These are phyloP conservation scores for Geophilus truncorum DNA, from an alignment of 2,888 invertebrate species.

Conservation along the genomic window DNA sequence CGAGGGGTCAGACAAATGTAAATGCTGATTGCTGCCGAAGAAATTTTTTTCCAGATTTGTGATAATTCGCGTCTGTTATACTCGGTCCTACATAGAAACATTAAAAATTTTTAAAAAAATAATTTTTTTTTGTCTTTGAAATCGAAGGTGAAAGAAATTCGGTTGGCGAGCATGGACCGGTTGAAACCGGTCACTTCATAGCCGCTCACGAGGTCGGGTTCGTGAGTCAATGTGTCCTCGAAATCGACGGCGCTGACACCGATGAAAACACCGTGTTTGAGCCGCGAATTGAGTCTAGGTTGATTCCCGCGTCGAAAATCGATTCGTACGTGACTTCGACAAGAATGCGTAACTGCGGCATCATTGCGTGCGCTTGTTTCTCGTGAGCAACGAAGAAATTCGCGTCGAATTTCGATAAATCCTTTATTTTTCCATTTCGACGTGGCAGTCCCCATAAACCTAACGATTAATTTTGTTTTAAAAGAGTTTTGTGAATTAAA, in stretches of 20 bases:
- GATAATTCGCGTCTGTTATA: conserved; percentile 90
- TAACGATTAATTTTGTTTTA: conserved; percentile 42
- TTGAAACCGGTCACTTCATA: conserved; percentile 91
- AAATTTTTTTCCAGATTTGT: too few species aligned
- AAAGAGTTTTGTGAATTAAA: too few species aligned
- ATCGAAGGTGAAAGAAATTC: conserved; percentile 54
- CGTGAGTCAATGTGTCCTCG: conserved; percentile 78
- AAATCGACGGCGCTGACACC: conserved; percentile 89
- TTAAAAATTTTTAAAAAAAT: background rate
- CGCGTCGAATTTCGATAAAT: conserved; percentile 74
- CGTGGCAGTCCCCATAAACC: conserved; percentile 74
- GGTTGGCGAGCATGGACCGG: conserved; percentile 55
- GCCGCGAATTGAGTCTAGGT: conserved; percentile 77
- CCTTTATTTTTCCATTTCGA: conserved; percentile 75
- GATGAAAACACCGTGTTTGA: conserved; percentile 85
- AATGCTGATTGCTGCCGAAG: too few species aligned
- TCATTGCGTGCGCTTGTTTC: conserved; percentile 89
- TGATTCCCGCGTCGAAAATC: conserved; percentile 75
- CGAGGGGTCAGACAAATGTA: too few species aligned
- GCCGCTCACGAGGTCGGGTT: conserved; percentile 68
- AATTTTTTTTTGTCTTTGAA: conserved; percentile 46
- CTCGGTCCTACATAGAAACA: conserved; percentile 65
- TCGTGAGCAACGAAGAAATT: conserved; percentile 86
- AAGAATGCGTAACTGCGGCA: conserved; percentile 82
- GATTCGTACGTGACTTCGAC: conserved; percentile 90